Evolutionary conservation across 1,140 invertebrate species (phyloP), one percentile per base, ranked within the genome.

Genomic region (Mactra quadrangularis): DNA sequence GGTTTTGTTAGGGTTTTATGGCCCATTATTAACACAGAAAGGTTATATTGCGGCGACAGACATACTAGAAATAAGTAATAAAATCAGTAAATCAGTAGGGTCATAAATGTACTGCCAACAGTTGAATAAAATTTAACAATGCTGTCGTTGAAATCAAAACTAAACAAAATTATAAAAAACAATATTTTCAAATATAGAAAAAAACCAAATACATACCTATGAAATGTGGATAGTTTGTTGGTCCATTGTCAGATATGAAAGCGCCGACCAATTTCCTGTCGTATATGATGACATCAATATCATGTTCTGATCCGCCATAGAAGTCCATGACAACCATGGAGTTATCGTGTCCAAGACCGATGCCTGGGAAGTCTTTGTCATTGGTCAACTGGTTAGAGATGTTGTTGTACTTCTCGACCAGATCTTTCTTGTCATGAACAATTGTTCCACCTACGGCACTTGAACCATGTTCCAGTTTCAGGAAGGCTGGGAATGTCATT

Each of bases 381-480:
- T 50, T 50, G 13, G 47, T 38, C 0, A 88, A 64, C 11, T 31
- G 52, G 15, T 41, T 38, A n/a, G 60, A 71, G 29, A 89, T 70
- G 6, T 74, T 19, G 3, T 66, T 38, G 45, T 77, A 87, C 22
- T 81, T 52, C 0, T 60, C 50, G 4, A 9, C 38, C 31, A 84
- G 74, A 29, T 88, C 83, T 2, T 86, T 71, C 25, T 82, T 25
- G 57, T 59, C 71, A 13, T 81, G 27, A 19, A 88, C 86, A 7
- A 86, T 72, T 22, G 83, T 84, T 2, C 87, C 86, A 11, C 86
- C 89, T 38, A 88, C 86, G 9, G 87, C 87, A 31, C 87, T 83
- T 13, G 86, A 88, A 0, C 87, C 89, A 31, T 87, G 86, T 35
- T 88, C 87, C n/a, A 86, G 84, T 47, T 89, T 89, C 38, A 89